phyloP scores from a whole-genome alignment of 2,113 vertebrate genomes.

The Panthera leo region DNA sequence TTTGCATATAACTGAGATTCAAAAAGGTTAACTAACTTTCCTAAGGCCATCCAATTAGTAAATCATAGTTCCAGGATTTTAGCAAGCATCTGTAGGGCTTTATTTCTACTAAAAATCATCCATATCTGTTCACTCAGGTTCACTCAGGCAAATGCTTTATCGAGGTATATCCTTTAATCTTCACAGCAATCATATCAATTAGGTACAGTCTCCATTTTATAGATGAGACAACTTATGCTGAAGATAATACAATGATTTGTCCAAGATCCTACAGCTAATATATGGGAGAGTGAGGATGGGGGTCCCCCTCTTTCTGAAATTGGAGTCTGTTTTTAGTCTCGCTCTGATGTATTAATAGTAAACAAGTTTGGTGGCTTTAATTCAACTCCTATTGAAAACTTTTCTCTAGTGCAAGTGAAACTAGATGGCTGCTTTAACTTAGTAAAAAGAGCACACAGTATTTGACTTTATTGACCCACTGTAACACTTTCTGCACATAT shows the following conservation, averaged over 20 bases:
- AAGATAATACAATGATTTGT: neutral
- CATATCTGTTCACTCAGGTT: neutral
- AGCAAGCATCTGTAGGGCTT: neutral
- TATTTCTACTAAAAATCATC: neutral
- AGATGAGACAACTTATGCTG: neutral
- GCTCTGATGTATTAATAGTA: neutral
- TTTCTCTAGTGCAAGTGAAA: neutral
- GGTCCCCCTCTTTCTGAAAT: neutral
- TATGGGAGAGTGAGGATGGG: rapidly evolving
- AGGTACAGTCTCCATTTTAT: neutral
- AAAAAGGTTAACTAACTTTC: neutral
- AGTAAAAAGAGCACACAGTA: neutral
- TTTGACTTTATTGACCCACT: neutral
- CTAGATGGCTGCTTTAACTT: neutral
- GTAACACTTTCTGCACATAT: neutral
- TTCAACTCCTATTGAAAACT: neutral
- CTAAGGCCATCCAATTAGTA: neutral
- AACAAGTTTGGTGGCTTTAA: neutral
- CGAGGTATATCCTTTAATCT: neutral
- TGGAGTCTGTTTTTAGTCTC: neutral
- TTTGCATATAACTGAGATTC: neutral
- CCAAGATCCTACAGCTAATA: neutral
- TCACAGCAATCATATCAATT: neutral
- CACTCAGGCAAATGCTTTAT: neutral
- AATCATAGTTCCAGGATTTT: neutral